phyloP scores from a whole-genome alignment of 2,113 vertebrate genomes.

The Gobius niger region DNA sequence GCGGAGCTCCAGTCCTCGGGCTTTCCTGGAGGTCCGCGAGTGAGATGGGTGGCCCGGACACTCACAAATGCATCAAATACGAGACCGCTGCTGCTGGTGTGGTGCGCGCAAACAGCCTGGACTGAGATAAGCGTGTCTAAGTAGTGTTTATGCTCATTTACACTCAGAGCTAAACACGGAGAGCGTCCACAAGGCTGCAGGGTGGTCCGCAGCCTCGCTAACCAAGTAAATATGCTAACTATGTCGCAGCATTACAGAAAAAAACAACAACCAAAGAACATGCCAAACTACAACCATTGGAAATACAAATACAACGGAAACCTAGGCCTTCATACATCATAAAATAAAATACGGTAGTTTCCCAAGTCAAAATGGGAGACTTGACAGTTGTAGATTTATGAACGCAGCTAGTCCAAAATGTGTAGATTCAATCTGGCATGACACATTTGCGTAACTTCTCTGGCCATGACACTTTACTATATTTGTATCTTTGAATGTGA shows the following conservation, averaged over 20 bases:
- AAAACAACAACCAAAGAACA: slow-evolving; percentile 34
- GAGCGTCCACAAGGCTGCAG: slow-evolving; percentile 5
- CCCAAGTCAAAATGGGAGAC: no score
- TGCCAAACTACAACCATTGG: slow-evolving; percentile 2
- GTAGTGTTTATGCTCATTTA: slow-evolving; percentile 3
- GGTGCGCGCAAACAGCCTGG: not conserved
- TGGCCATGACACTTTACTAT: no score
- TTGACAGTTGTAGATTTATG: no score
- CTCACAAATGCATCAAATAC: not conserved
- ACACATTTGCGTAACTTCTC: no score
- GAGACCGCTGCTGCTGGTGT: not conserved
- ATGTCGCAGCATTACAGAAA: slow-evolving; percentile 36
- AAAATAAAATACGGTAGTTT: no score
- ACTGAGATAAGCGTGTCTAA: not conserved
- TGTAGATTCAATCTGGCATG: no score
- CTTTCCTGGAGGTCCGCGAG: slow-evolving; percentile 43
- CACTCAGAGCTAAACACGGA: not conserved
- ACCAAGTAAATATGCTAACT: slow-evolving; percentile 61
- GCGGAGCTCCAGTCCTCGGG: slow-evolving; percentile 36
- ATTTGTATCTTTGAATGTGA: no score
- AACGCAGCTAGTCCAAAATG: no score
- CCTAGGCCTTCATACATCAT: no score
- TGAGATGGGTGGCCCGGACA: slow-evolving; percentile 44
- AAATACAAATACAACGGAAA: no score
- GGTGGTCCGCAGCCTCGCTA: slow-evolving; percentile 52